These are phyloP conservation scores for Antidorcas marsupialis DNA, from an alignment of 2,113 vertebrate species.

Conservation along the genomic window DNA sequence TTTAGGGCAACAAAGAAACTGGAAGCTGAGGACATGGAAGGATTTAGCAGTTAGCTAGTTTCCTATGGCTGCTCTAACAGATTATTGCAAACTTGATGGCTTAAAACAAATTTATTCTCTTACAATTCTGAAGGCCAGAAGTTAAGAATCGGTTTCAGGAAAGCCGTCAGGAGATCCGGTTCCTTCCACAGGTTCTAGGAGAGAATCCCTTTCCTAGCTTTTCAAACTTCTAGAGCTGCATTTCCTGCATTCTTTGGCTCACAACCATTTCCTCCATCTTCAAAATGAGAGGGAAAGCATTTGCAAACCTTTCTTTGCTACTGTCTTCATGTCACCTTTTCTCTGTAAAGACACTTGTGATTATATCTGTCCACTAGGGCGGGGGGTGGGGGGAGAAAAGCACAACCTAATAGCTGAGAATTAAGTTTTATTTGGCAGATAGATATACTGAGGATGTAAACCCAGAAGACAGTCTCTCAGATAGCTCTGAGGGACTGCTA, in stretches of 20 bases:
- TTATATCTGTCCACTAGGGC: neutral
- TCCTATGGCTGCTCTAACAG: neutral
- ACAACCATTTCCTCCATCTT: neutral
- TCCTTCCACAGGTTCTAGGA: neutral
- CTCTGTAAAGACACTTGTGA: neutral
- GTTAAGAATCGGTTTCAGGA: neutral
- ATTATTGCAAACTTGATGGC: neutral
- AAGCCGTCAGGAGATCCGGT: neutral
- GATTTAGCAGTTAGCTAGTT: neutral
- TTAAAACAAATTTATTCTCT: slow-evolving; percentile 16
- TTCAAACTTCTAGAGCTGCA: neutral
- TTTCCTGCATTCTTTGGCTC: neutral
- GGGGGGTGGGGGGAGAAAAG: neutral
- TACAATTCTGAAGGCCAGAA: neutral
- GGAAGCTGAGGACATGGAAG: neutral
- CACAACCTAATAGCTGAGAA: neutral
- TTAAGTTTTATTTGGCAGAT: neutral
- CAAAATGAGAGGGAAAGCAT: neutral
- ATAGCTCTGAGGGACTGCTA: neutral
- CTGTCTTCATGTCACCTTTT: neutral
- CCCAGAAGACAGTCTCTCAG: neutral
- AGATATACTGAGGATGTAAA: neutral
- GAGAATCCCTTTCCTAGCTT: neutral
- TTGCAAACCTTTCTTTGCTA: neutral
- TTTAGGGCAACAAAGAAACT: neutral